Percentiles rank a stretch among this genome's conserved stretches.
Evolutionary conservation across 2,113 vertebrate genomes (phyloP).

Genomic region (Capreolus pygargus): DNA sequence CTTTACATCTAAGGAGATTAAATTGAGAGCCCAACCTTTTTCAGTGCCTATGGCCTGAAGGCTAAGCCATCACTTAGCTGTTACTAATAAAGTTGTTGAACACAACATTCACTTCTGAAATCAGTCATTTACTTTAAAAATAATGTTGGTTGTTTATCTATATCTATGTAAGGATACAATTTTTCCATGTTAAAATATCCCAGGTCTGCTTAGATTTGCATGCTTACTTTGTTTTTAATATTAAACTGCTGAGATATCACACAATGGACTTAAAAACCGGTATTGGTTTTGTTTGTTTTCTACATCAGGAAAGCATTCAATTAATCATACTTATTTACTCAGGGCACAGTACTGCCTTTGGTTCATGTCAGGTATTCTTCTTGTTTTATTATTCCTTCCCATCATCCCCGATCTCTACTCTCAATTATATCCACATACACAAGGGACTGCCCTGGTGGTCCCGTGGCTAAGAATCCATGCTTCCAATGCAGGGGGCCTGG

Average conservation of each 20-base stretch:
- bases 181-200: neutral
- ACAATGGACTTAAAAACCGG: neutral
- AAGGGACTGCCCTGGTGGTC: neutral
- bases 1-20: neutral
- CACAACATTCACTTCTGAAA: neutral
- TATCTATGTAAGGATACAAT: neutral
- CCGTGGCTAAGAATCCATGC: neutral
- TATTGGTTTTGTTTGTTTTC: neutral
- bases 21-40: neutral
- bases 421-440: too few species aligned
- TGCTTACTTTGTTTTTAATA: conserved; percentile 26
- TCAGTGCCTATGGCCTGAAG: fast-evolving
- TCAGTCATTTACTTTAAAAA: neutral
- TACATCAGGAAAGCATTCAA: neutral
- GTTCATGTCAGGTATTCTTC: neutral
- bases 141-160: neutral
- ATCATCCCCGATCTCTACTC: neutral
- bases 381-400: neutral
- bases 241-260: neutral
- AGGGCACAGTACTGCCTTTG: neutral
- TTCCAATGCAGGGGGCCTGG: neutral
- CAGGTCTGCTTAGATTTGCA: neutral
- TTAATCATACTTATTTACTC: neutral
- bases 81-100: neutral
- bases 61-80: neutral